Evolutionary conservation across 53 echinoderm and acorn worm genomes (phyloP), one percentile per base, ranked within the genome.

Genomic region (Astropecten irregularis): DNA sequence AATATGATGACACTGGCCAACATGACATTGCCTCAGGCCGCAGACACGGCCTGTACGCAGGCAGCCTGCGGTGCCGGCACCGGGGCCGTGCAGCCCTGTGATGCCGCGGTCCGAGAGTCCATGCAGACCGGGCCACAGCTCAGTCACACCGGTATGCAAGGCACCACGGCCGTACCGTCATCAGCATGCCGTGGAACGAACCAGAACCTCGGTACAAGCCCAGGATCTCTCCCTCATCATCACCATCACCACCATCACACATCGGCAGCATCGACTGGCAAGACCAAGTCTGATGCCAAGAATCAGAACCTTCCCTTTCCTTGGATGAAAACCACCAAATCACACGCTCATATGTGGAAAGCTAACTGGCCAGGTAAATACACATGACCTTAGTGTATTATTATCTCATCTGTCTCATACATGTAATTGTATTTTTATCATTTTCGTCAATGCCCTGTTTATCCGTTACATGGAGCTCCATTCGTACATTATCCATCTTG

Each of bases 311-410:
- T 90, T 20, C 88, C 90, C 16, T 93, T 84, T 84, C 93, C 93
- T 6, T 93, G 93, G 93, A 93, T 93, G 93, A 93, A 93, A 82
- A 90, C 90, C 3, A 93, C 93, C 7, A 93, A 93, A 85, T 93
- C 93, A 50, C 93, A 93, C 58, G 93, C 93, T 33, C 93, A 93
- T 51, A 93, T 93, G 93, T 93, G 93, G 93, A 93, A 93, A 29
- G 93, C 93, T 5, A 90, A 90, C 39, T 93, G 93, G 93, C 93
- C 90, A 87, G 93, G 93, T 93, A 93, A 85, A 67, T 76, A 9
- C 44, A 53, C 20, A 71, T 25, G 21, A 48, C 28, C 9, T n/a
- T n/a, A n/a, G n/a, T n/a, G n/a, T n/a, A n/a, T n/a, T n/a, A n/a
- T n/a, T n/a, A n/a, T n/a, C n/a, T n/a, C n/a, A n/a, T n/a, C n/a